phyloP scores from a whole-genome alignment of 2,888 invertebrate genomes.

The Serripes groenlandicus region DNA sequence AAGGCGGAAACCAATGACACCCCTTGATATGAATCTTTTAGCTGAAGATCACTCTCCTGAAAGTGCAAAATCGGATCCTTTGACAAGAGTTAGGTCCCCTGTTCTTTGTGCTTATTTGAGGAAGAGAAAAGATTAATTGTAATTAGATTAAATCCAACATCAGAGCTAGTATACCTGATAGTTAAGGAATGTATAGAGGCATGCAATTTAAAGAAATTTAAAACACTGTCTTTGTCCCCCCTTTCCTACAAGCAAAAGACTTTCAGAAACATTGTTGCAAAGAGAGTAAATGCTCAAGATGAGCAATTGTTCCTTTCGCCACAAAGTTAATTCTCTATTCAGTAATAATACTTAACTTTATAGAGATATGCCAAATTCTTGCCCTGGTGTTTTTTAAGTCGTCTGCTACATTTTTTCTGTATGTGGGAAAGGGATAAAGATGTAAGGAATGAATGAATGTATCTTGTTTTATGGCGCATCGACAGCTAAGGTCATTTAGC shows the following conservation, averaged over 20 bases:
- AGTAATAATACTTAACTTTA: background rate
- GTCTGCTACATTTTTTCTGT: no score
- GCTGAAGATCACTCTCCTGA: background rate
- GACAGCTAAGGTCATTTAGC: no score
- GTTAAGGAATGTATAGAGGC: no score
- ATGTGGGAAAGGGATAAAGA: no score
- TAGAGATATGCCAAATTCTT: no score
- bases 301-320: background rate
- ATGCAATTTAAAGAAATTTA: no score
- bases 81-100: constrained; percentile 21
- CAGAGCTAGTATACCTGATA: no score
- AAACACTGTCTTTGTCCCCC: background rate
- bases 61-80: background rate
- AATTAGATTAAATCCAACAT: no score
- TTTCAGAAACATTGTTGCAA: background rate
- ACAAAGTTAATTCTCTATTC: background rate
- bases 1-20: background rate
- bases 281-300: background rate
- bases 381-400: no score
- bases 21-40: background rate
- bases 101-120: constrained; percentile 16
- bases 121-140: constrained; percentile 3
- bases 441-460: no score
- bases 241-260: no score
- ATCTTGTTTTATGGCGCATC: no score